Percentiles rank a stretch among this genome's conserved stretches.
These are phyloP conservation scores for Sebastes baramenuke DNA, from an alignment of 2,797 vertebrate genomes.

Conservation along the genomic window DNA sequence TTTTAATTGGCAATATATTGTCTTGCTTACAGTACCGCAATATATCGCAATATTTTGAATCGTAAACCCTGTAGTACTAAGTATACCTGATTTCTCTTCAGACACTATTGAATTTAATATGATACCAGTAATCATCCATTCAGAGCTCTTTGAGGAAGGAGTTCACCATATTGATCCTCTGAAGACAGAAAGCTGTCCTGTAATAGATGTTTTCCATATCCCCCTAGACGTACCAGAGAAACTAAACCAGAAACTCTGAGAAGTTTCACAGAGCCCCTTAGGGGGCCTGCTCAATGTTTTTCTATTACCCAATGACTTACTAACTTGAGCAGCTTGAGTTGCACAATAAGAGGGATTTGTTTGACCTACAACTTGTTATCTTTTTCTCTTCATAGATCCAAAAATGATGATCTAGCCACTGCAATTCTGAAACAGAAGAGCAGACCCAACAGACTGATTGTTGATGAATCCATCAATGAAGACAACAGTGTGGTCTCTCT, in stretches of 20 bases:
- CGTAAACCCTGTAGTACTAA: too few species aligned
- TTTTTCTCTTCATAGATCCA: constrained; percentile 82
- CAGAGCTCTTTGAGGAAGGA: background rate
- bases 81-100: background rate
- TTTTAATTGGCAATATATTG: too few species aligned
- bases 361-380: background rate
- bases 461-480: constrained; percentile 99
- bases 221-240: background rate
- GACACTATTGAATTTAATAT: background rate
- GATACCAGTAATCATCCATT: background rate
- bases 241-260: background rate
- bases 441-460: constrained; percentile 97
- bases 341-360: background rate
- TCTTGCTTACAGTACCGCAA: too few species aligned
- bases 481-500: constrained; percentile 98
- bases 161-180: background rate
- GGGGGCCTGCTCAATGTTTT: background rate
- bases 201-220: background rate
- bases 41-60: too few species aligned
- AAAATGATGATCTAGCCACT: constrained; percentile 97
- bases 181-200: background rate
- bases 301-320: background rate
- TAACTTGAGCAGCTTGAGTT: background rate
- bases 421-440: constrained; percentile 99
- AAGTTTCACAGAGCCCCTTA: background rate